phyloP scores from a whole-genome alignment of 2,797 vertebrate species.

The Coregonus sp. region DNA sequence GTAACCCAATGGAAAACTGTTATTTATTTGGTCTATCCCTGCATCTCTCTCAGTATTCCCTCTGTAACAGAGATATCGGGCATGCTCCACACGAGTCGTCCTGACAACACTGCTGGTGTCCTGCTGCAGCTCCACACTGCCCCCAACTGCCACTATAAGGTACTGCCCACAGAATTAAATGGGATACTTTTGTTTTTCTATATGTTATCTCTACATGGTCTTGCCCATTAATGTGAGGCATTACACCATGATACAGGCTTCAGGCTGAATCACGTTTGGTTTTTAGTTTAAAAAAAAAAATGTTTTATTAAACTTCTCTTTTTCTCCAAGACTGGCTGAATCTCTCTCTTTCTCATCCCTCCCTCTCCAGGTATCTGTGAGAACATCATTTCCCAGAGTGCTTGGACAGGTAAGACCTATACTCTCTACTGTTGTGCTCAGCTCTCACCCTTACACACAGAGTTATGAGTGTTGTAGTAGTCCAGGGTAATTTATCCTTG shows the following conservation, averaged over 20 bases:
- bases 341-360: not conserved
- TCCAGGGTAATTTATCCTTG: not conserved
- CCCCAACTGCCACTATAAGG: conserved; percentile 93
- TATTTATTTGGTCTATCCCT: not conserved
- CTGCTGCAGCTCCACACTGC: conserved; percentile 88
- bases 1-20: not conserved
- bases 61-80: conserved; percentile 86
- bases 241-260: not conserved
- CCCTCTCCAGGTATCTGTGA: conserved; percentile 81
- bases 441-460: not conserved
- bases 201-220: not conserved
- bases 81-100: conserved; percentile 87
- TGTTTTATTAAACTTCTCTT: not conserved
- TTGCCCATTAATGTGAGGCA: not conserved
- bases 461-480: not conserved
- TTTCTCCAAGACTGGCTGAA: not conserved
- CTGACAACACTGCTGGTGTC: conserved; percentile 76
- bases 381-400: conserved; percentile 85
- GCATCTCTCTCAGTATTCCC: conserved; percentile 74
- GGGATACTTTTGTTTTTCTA: not conserved
- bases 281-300: not conserved
- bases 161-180: conserved; percentile 51
- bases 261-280: not conserved
- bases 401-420: conserved; percentile 88
- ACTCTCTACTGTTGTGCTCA: not conserved